Evolutionary conservation across 1,140 invertebrate species (phyloP).

Genomic region (Aphis craccivora): DNA sequence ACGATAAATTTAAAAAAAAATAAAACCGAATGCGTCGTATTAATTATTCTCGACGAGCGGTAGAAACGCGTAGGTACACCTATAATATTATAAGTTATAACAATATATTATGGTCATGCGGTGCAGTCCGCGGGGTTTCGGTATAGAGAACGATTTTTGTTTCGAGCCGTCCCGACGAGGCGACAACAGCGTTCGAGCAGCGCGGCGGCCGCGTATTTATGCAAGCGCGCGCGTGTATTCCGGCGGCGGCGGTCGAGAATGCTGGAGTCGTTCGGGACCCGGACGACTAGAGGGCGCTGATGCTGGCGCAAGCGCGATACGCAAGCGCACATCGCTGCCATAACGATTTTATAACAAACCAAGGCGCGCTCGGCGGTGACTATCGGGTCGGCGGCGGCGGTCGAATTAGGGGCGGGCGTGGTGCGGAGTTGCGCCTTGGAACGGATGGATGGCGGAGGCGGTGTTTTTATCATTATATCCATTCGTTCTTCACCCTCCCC

Average conservation of each 20-base stretch:
- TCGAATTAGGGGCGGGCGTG: not conserved
- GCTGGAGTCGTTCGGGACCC: not conserved
- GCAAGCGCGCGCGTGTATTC: not conserved
- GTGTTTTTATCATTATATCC: conserved; percentile 41
- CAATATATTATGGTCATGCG: too few relatives aligned
- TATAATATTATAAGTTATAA: not conserved
- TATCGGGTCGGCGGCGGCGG: not conserved
- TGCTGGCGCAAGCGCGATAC: not conserved
- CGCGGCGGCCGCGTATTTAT: not conserved
- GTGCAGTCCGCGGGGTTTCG: not conserved
- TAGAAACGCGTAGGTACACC: not conserved
- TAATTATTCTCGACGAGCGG: not conserved
- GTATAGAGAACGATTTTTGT: not conserved
- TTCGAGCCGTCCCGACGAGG: not conserved
- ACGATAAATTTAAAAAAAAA: not conserved
- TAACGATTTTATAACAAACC: conserved; percentile 40
- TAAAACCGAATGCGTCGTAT: not conserved
- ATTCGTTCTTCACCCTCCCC: not conserved
- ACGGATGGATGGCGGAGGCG: not conserved
- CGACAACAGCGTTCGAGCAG: not conserved
- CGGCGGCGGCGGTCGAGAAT: not conserved
- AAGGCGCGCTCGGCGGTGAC: not conserved
- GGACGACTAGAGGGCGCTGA: not conserved
- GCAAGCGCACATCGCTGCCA: conserved; percentile 26
- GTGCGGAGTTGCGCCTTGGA: not conserved